Base-by-base conservation (phyloP, 2,888 invertebrate species). In the Siphlonurus alternatus region DNA sequence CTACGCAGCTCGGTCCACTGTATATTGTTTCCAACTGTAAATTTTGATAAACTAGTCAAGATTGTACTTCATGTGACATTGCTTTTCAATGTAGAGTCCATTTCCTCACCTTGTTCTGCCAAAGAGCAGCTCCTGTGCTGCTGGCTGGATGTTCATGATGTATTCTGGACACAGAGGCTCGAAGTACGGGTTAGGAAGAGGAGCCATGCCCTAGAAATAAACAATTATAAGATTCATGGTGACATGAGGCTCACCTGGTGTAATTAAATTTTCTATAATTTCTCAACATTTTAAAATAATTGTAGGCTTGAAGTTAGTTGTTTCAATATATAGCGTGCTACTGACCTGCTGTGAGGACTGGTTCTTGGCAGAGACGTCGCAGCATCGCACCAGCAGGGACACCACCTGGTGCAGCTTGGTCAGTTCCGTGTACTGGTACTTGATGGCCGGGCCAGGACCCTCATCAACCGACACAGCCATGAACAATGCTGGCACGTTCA, bases 381-480 rank as follows among this genome's bases (percentile, higher is more conserved):
- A 95, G 76, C 94, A 94, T 64, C 96, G 86, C 69, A 93, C 85
- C 70, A 97, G 78, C 75, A 89, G 86, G 65, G 93, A 93, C 64
- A 96, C 93, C 69, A 86, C 88, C 78, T 94, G 93, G 78, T 95
- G 95, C 67, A 97, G 80, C 78, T 95, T 95, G 61, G 90, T 89
- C 59, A 96, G 81, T 76, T 97, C 97, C 0, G 93, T 91, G 77
- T 92, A 95, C 76, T 95, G 96, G 76, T 94, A 95, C 78, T 96
- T 96, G 69, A 95, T 94, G 61, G 93, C 86, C 23, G 93, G 91
- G 3, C 93, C 89, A 1, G 93, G 89, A 0, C 93, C 90, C 73
- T 96, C 96, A 71, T 96, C 95, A 73, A 94, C 82, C 51, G 94
- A 93, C 54, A 96, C 88, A 70, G 88, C 81, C 82, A 96, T 89